A percentile compares a stretch with the other conserved stretches of the same genome.
Conservation (phyloP, 2,113 vertebrate genomes). For the Leptobrachium leishanense region DNA sequence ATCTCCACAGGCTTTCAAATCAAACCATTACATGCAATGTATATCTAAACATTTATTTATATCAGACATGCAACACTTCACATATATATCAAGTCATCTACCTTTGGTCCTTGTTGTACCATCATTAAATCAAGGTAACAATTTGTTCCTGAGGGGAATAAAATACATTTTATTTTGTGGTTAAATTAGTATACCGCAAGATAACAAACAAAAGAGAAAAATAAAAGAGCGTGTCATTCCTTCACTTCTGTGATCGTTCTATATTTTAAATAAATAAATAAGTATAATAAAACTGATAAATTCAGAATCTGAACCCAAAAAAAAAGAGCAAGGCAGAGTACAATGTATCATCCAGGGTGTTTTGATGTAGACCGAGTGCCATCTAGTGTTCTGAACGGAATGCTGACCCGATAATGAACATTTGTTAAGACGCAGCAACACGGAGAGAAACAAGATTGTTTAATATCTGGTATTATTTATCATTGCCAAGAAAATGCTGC, state of each 20-base stretch:
- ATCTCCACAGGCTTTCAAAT: no score
- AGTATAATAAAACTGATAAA: conserved; percentile 19
- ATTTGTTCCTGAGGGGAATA: neutral
- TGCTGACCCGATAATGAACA: no score
- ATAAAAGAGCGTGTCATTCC: conserved; percentile 16
- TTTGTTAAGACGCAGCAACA: no score
- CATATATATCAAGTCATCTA: neutral
- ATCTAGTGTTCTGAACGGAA: conserved; percentile 20
- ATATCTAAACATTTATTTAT: no score
- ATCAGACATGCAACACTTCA: no score
- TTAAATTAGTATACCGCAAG: conserved; percentile 5
- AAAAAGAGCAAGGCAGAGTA: neutral
- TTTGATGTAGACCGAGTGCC: conserved; percentile 16
- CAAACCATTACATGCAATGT: no score
- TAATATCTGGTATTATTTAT: no score
- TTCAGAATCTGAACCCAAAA: neutral
- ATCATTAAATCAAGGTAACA: neutral
- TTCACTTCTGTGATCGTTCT: conserved; percentile 27
- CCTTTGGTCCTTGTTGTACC: neutral
- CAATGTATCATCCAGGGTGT: neutral
- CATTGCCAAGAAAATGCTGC: no score
- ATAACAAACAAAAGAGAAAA: neutral
- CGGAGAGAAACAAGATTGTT: no score
- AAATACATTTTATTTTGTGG: conserved; percentile 1
- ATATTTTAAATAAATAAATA: conserved; percentile 22